Evolutionary conservation across 2,113 vertebrate species (phyloP).

Genomic region (Platichthys flesus): DNA sequence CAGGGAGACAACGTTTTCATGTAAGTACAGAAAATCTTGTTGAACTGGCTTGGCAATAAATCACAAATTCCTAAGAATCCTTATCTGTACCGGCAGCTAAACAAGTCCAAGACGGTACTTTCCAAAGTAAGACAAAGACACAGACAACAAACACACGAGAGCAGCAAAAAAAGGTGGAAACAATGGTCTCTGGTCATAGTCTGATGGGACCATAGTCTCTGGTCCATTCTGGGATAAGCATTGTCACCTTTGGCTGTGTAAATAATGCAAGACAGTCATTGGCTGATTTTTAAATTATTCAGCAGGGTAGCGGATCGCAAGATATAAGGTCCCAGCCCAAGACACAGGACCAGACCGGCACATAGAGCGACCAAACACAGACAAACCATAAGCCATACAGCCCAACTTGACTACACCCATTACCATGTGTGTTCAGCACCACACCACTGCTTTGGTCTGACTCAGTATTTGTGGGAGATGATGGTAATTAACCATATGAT

Average conservation of each 20-base stretch:
- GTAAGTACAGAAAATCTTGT: not conserved
- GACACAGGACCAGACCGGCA: constrained; percentile 45
- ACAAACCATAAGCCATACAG: not conserved
- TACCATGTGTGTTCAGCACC: constrained; percentile 25
- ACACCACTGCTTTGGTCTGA: constrained; percentile 30
- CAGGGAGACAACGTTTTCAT: not conserved
- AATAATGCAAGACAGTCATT: constrained; percentile 80
- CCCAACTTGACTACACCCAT: constrained; percentile 2
- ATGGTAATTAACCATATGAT: constrained; percentile 43
- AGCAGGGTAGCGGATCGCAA: constrained; percentile 72
- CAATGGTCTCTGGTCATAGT: constrained; percentile 7
- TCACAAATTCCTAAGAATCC: not conserved
- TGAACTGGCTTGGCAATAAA: not conserved
- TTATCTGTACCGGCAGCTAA: not conserved
- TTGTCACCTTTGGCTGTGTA: constrained; percentile 78
- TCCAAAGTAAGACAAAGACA: not conserved
- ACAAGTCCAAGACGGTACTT: not conserved
- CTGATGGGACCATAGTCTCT: not conserved
- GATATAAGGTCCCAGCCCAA: constrained; percentile 68
- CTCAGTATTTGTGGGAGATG: constrained; percentile 47
- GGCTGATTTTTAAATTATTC: constrained; percentile 81
- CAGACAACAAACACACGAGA: not conserved
- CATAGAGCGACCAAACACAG: constrained; percentile 18
- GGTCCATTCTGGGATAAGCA: constrained; percentile 53
- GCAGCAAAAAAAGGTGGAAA: constrained; percentile 8